These are phyloP conservation scores for Galaxias olidus DNA, from an alignment of 2,797 vertebrate genomes.

Conservation along the genomic window DNA sequence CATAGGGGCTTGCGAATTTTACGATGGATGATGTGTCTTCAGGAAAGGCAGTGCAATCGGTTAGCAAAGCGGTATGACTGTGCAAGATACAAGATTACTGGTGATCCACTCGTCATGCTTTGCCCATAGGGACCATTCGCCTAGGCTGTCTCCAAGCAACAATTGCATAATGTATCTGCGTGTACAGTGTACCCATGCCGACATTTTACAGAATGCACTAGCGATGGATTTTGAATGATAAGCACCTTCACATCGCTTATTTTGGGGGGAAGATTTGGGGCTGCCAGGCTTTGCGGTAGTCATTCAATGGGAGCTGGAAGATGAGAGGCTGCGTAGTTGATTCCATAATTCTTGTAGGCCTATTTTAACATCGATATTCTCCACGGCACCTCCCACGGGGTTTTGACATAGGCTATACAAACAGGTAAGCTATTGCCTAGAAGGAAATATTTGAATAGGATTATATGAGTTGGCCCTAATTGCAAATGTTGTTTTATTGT, in stretches of 20 bases:
- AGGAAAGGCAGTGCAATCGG: slow-evolving; percentile 44
- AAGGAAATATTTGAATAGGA: background rate
- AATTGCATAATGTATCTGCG: slow-evolving; percentile 39
- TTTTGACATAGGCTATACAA: slow-evolving; percentile 25
- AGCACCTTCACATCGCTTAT: slow-evolving; percentile 21
- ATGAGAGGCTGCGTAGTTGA: slow-evolving; percentile 58
- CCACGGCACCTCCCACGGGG: slow-evolving; percentile 50
- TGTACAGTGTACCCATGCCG: slow-evolving; percentile 36
- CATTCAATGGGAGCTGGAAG: slow-evolving; percentile 47
- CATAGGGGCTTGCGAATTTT: slow-evolving; percentile 37
- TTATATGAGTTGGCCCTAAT: background rate
- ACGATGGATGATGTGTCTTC: slow-evolving; percentile 43
- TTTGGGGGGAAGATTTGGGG: slow-evolving; percentile 28
- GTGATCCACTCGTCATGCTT: slow-evolving; percentile 12
- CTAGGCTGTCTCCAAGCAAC: slow-evolving; percentile 30
- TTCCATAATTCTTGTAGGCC: slow-evolving; percentile 36
- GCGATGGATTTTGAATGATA: slow-evolving; percentile 43
- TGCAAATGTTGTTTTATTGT: background rate
- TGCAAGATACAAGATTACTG: slow-evolving; percentile 20
- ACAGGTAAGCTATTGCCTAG: slow-evolving; percentile 59
- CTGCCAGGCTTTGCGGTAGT: slow-evolving; percentile 60
- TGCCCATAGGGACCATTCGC: slow-evolving; percentile 22
- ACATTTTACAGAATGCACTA: slow-evolving; percentile 48
- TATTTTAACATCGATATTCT: slow-evolving; percentile 42
- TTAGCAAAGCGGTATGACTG: slow-evolving; percentile 32